Evolutionary conservation across 2,888 invertebrate species (phyloP).

Genomic region (Diarsia mendica): DNA sequence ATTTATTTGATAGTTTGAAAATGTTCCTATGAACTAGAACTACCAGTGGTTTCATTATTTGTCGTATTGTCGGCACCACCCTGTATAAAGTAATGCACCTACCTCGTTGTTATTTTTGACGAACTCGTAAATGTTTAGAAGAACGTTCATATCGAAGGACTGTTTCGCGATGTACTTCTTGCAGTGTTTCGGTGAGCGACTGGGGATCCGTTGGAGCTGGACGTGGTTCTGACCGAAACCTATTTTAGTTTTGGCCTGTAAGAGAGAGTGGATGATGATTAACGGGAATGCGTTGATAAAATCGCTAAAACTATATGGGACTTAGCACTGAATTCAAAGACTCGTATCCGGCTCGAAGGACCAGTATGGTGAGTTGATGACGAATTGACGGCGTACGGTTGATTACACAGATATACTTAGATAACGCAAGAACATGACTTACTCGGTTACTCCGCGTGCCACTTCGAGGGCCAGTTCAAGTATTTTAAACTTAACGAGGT

Average conservation of each 20-base stretch:
- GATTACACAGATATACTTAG: no score
- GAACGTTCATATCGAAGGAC: conserved; percentile 69
- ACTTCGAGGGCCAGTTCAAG: no score
- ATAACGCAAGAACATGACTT: no score
- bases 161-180: conserved; percentile 38
- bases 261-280: neutral
- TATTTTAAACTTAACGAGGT: no score
- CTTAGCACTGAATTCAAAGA: neutral
- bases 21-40: no score
- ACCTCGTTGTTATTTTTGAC: conserved; percentile 70
- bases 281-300: neutral
- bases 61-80: no score
- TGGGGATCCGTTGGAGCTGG: neutral
- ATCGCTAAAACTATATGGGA: neutral
- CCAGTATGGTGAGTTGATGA: no score
- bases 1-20: no score
- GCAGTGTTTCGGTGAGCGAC: conserved; percentile 13
- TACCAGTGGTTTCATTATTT: no score
- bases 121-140: conserved; percentile 75
- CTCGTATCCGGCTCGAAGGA: neutral
- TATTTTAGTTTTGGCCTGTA: conserved; percentile 66
- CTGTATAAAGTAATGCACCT: no score
- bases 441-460: no score
- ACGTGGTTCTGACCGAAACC: conserved; percentile 66
- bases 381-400: no score